Conservation (phyloP, 2,113 vertebrate genomes). For the Melanostigma gelatinosum region DNA sequence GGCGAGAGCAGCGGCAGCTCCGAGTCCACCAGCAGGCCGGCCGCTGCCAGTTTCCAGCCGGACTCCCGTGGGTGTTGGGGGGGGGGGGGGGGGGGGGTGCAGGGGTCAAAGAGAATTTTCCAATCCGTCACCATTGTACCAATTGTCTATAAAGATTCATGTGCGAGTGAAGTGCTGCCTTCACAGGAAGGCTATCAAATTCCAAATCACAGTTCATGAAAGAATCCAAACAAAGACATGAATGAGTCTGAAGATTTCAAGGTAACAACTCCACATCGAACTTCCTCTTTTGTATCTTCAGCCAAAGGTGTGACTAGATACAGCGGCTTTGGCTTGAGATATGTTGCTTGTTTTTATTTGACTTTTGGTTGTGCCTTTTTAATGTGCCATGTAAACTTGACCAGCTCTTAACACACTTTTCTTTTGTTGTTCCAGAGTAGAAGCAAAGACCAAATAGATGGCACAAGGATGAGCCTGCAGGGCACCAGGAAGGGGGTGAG, state of each 20-base stretch:
- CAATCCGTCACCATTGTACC: slow-evolving; percentile 77
- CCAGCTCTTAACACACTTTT: slow-evolving; percentile 14
- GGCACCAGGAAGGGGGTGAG: slow-evolving; percentile 83
- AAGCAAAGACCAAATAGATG: slow-evolving; percentile 86
- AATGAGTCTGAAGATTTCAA: slow-evolving; percentile 71
- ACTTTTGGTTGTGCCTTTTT: not conserved
- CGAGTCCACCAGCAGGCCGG: slow-evolving; percentile 40
- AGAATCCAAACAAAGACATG: slow-evolving; percentile 65
- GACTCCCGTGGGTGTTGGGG: slow-evolving; percentile 40
- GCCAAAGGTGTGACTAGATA: not conserved
- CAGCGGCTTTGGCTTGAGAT: not conserved
- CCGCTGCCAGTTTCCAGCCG: slow-evolving; percentile 53
- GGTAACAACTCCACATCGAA: slow-evolving; percentile 67
- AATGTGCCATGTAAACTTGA: not conserved
- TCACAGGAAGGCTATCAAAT: slow-evolving; percentile 65
- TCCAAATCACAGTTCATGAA: slow-evolving; percentile 60
- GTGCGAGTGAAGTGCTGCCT: slow-evolving; percentile 62
- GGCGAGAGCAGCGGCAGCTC: slow-evolving; percentile 47
- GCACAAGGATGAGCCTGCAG: slow-evolving; percentile 80
- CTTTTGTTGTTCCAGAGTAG: slow-evolving; percentile 39
- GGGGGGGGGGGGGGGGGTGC: not conserved
- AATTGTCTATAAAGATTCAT: slow-evolving; percentile 81
- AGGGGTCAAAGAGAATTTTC: slow-evolving; percentile 73
- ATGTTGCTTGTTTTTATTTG: not conserved
- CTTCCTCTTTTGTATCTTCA: slow-evolving; percentile 10